Percentiles rank a stretch among this genome's conserved stretches.
Conservation (phyloP, 2,113 vertebrate genomes). For the Corythornis vintsioides region DNA sequence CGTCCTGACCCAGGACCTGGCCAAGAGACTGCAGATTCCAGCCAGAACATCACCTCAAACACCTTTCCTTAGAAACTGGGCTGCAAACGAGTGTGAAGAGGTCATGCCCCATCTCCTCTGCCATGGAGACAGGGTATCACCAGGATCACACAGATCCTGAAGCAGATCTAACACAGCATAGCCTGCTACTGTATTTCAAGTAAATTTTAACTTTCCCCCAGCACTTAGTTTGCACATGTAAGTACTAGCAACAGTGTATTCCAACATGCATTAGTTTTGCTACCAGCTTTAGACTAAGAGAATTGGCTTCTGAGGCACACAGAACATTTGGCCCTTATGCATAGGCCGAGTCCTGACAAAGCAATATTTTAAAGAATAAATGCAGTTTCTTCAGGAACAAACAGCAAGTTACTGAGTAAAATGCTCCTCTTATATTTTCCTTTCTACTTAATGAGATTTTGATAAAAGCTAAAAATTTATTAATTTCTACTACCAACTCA, state of each 20-base stretch:
- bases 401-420: neutral
- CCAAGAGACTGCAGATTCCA: neutral
- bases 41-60: neutral
- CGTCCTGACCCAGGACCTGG: neutral
- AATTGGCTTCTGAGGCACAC: neutral
- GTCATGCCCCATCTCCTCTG: neutral
- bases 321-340: rapidly evolving
- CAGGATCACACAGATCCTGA: neutral
- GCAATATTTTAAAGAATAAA: neutral
- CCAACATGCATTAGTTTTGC: neutral
- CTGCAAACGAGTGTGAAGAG: neutral
- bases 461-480: neutral
- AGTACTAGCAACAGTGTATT: neutral
- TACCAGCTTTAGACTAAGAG: neutral
- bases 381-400: neutral
- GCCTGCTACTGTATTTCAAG: neutral
- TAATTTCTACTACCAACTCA: neutral
- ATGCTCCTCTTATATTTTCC: neutral
- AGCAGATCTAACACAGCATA: neutral
- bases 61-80: neutral
- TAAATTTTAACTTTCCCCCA: neutral
- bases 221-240: neutral
- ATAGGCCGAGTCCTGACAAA: neutral
- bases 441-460: neutral
- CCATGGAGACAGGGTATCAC: neutral